Conservation (phyloP, 2,113 vertebrate genomes). For the Addax nasomaculatus region DNA sequence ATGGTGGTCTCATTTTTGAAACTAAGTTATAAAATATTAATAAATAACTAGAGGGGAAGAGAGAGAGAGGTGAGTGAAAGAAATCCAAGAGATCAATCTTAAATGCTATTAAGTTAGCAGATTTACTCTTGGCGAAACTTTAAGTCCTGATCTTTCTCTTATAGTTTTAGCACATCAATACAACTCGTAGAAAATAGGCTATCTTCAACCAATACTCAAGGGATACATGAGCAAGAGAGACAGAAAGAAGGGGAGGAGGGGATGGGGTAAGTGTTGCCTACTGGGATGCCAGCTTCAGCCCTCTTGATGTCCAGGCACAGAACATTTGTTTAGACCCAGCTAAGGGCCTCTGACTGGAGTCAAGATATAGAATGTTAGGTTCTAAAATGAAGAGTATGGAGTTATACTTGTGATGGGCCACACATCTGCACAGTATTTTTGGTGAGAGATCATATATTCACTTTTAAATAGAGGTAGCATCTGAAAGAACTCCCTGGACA, state of each 20-base stretch:
- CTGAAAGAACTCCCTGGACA: neutral
- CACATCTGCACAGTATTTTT: neutral
- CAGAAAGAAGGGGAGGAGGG: neutral
- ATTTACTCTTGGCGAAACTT: neutral
- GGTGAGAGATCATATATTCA: neutral
- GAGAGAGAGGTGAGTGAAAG: neutral
- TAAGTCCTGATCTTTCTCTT: neutral
- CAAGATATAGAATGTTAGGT: neutral
- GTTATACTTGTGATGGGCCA: neutral
- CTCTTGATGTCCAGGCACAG: neutral
- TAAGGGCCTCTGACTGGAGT: neutral
- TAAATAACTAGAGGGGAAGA: neutral
- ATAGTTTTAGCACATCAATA: neutral
- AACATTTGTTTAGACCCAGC: neutral
- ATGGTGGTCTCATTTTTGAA: neutral
- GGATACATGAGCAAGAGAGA: neutral
- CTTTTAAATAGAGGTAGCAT: neutral
- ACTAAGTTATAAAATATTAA: neutral
- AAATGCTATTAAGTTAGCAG: neutral
- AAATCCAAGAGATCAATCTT: neutral
- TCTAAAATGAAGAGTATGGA: neutral
- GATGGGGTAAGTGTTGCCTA: too few relatives aligned
- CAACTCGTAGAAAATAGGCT: neutral
- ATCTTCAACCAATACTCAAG: neutral
- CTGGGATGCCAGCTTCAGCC: neutral